Evolutionary conservation across 2,888 invertebrate genomes (phyloP).

Genomic region (Onthophagus sagittarius): DNA sequence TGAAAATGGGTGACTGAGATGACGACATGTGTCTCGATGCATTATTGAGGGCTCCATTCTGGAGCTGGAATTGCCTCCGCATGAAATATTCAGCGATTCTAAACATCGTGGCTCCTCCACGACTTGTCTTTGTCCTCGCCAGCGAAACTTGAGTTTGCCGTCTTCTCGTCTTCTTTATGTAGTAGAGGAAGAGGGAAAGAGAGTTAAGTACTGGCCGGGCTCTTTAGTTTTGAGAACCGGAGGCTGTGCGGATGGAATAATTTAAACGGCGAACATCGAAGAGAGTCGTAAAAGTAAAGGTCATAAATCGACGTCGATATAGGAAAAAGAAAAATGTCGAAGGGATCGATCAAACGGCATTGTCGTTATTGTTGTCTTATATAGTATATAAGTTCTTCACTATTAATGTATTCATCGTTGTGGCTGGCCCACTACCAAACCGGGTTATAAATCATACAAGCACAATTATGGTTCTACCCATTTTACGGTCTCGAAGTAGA

Average conservation of each 20-base stretch:
- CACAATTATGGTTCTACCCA: not conserved
- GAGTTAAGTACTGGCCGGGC: not conserved
- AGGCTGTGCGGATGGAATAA: not conserved
- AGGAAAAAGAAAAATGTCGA: not conserved
- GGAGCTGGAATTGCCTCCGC: constrained; percentile 21
- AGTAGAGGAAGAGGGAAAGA: not conserved
- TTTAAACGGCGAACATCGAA: not conserved
- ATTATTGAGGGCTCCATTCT: not conserved
- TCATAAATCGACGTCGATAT: not conserved
- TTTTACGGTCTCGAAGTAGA: not conserved
- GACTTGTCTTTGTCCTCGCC: not conserved
- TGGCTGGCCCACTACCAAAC: not conserved
- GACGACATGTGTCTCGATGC: constrained; percentile 32
- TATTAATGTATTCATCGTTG: not conserved
- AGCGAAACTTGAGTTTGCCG: not conserved
- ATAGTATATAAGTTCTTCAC: not conserved
- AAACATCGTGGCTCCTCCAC: not conserved
- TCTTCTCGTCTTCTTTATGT: not conserved
- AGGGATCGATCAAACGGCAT: not conserved
- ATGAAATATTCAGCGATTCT: constrained; percentile 7
- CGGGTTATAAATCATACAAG: not conserved
- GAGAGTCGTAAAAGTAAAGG: not conserved
- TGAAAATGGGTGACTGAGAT: constrained; percentile 22
- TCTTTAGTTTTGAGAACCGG: not conserved
- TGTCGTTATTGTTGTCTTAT: not conserved